A percentile compares a stretch with the other conserved stretches of the same genome.
phyloP scores from a whole-genome alignment of 2,797 vertebrate genomes.

The Alca torda region DNA sequence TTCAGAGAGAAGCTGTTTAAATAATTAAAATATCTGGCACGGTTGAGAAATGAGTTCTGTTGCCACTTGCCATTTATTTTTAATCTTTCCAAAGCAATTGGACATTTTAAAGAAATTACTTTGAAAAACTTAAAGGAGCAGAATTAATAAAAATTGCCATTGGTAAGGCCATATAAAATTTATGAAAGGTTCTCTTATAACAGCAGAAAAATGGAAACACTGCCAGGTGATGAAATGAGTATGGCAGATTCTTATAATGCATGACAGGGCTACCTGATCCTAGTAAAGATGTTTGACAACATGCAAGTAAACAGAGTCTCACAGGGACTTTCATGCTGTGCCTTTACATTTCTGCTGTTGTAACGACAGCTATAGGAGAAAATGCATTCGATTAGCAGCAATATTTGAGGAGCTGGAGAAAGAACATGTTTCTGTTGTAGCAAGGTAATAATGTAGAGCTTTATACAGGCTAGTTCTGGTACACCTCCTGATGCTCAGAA shows the following conservation, averaged over 20 bases:
- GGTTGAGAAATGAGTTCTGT: neutral
- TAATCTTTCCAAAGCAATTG: neutral
- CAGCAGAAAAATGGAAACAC: neutral
- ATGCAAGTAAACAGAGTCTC: neutral
- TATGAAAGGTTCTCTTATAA: neutral
- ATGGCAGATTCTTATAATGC: neutral
- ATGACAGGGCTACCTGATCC: neutral
- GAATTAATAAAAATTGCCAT: neutral
- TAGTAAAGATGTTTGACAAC: neutral
- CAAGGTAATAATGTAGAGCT: neutral
- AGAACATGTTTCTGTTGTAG: neutral
- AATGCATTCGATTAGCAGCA: neutral
- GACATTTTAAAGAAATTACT: neutral
- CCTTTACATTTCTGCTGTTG: neutral
- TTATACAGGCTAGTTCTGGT: neutral
- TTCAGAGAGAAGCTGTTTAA: neutral
- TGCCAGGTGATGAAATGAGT: neutral
- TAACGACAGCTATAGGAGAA: neutral
- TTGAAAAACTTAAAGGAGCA: neutral
- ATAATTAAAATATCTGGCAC: conserved; percentile 30
- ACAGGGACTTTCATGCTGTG: neutral
- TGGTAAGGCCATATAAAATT: neutral
- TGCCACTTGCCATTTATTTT: conserved; percentile 1
- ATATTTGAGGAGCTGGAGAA: neutral
- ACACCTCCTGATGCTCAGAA: neutral